Evolutionary conservation across 2,113 vertebrate genomes (phyloP).

Genomic region (Hirundichthys speculiger): DNA sequence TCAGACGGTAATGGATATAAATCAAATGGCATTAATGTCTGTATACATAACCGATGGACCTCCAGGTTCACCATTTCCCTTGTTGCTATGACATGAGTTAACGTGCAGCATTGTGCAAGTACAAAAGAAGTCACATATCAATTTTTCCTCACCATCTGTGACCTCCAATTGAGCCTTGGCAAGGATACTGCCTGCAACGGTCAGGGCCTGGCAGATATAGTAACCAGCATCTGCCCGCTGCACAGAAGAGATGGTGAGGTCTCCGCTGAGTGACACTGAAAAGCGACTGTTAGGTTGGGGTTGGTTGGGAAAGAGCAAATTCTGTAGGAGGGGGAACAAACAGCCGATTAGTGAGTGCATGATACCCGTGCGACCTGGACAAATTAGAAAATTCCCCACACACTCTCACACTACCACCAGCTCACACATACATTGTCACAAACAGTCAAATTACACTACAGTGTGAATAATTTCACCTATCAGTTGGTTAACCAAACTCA

Average conservation of each 20-base stretch:
- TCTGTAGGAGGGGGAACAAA: constrained; percentile 80
- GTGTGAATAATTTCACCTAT: constrained; percentile 35
- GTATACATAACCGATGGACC: constrained; percentile 4
- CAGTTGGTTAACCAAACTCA: constrained; percentile 35
- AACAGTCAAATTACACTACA: constrained; percentile 18
- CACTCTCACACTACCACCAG: constrained; percentile 4
- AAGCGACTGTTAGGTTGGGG: constrained; percentile 93
- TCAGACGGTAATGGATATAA: constrained; percentile 7
- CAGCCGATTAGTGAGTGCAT: constrained; percentile 44
- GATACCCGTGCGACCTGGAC: constrained; percentile 42
- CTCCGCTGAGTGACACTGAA: constrained; percentile 91
- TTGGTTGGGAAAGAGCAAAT: constrained; percentile 97
- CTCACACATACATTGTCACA: not conserved
- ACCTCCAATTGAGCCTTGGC: constrained; percentile 99
- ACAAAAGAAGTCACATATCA: constrained; percentile 14
- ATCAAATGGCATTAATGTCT: not conserved
- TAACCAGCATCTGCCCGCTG: constrained; percentile 93
- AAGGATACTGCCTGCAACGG: constrained; percentile 97
- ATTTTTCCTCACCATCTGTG: constrained; percentile 90
- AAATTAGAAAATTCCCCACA: constrained; percentile 35
- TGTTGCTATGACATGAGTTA: not conserved
- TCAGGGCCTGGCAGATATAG: constrained; percentile 98
- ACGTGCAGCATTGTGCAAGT: constrained; percentile 35
- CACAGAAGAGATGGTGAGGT: constrained; percentile 93
- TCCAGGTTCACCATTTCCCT: constrained; percentile 13